Evolutionary conservation across 2,113 vertebrate species (phyloP), one percentile per base, ranked within the genome.

Genomic region (Marmota flaviventris): DNA sequence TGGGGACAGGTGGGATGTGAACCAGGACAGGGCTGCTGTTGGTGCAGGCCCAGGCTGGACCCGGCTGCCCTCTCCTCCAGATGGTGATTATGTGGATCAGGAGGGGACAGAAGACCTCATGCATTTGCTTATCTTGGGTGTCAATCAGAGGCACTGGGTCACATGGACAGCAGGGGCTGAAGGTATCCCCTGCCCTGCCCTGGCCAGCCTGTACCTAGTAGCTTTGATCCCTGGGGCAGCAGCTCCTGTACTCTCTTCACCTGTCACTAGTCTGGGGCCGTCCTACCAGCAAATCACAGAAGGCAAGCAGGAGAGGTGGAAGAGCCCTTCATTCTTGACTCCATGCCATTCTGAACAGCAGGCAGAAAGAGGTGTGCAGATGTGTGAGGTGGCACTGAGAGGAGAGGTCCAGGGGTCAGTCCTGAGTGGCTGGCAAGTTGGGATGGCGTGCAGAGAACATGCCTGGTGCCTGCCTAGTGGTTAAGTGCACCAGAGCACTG

Each of bases 121-220:
- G 0, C 4, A 1, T 9, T 29, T 29, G 34, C 70, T 53, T 3
- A 56, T 18, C 72, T 45, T 10, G 75, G 48, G 42, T 7, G 0
- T 29, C 34, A 29, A 4, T 53, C 42, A 1, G 48, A 8, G 1
- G 24, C 51, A 2, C 25, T 63, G 17, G 16, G 81, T 84, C 81
- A 32, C 8, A 20, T 42, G 16, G 32, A 32, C 11, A 45, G n/a
- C 34, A 13, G 24, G 48, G 16, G 34, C 4, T 32, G 0, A 0
- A 45, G 27, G 39, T 48, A 13, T 37, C 48, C n/a, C 0, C 16
- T 34, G 27, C 53, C 51, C 16, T 16, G 11, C 29, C 61, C 48
- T 16, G 4, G 11, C 24, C 27, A 20, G 29, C 16, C 53, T 51
- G 39, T 24, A 10, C 20, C 53, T 24, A 1, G 10, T 20, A 22